Evolutionary conservation across 2,113 vertebrate genomes (phyloP).

Genomic region (Lophochroa leadbeateri): DNA sequence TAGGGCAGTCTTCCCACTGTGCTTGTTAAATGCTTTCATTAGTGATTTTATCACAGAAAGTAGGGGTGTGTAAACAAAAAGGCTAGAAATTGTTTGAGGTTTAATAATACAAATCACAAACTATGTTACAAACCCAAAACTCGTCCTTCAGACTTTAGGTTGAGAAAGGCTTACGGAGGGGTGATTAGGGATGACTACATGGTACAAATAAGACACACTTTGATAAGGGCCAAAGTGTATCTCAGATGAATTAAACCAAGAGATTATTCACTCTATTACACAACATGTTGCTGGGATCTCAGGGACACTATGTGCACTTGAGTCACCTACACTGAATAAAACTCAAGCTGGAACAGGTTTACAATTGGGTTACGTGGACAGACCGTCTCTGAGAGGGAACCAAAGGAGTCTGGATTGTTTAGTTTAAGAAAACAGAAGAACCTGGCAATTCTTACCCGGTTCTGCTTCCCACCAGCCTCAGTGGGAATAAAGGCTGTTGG

Average conservation of each 20-base stretch:
- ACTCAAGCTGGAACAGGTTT: constrained; percentile 17
- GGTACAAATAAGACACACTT: not conserved
- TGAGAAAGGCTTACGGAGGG: not conserved
- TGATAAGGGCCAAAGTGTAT: not conserved
- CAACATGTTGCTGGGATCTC: not conserved
- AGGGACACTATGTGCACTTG: not conserved
- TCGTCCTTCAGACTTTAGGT: not conserved
- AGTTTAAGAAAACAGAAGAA: constrained; percentile 60
- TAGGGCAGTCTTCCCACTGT: not conserved
- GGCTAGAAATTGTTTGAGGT: not conserved
- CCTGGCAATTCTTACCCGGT: constrained; percentile 46
- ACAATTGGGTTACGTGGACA: not conserved
- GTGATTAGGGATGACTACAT: not conserved
- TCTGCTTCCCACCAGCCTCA: constrained; percentile 55
- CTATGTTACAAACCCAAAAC: not conserved
- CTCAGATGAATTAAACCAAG: not conserved
- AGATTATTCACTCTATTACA: not conserved
- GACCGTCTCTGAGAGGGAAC: not conserved
- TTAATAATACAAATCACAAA: not conserved
- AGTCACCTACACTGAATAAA: not conserved
- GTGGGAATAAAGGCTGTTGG: constrained; percentile 45
- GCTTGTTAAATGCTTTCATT: not conserved
- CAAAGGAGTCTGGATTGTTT: constrained; percentile 44
- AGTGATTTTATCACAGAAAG: constrained; percentile 18
- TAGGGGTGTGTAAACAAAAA: not conserved